Base-by-base conservation (phyloP, 2,888 invertebrate genomes). In the Andrena dorsata region DNA sequence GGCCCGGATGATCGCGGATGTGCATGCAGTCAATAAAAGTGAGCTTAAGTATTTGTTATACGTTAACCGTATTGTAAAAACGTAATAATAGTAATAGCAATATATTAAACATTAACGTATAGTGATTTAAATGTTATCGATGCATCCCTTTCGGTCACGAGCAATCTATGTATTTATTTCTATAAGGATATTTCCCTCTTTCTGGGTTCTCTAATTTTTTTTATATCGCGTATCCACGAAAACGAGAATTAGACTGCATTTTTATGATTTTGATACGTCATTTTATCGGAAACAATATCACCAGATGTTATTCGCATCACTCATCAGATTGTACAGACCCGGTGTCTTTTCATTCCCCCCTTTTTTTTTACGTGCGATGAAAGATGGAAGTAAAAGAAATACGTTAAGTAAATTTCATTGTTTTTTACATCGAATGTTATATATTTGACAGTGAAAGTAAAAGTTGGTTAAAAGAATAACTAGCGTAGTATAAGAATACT, bases 371-470 rank as follows among this genome's bases (percentile, higher is more conserved):
- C 16, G n/a, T 47, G 53, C 64, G 64, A 56, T n/a, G 35, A 61
- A 63, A 30, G 23, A 16, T 53, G 23, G n/a, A 35, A 68, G 41
- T 28, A 65, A 32, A 66, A 61, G 26, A 47, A 47, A 70, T 30
- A 56, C 41, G 47, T 58, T 47, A 28, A 32, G 13, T 58, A n/a
- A 28, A n/a, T 35, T 69, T 65, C 28, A 26, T 26, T 68, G 23
- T 26, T 35, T 69, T 58, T 66, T 64, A 64, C 35, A 91, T 96
- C 96, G 69, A 94, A 91, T 94, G 94, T 95, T 51, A 94, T 94
- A 88, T 95, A 95, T 61, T 75, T 66, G 66, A 51, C 49, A 63
- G n/a, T 26, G 51, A 56, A 51, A 53, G 26, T 63, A 63, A 72
- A 28, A 53, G 35, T 72, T 72, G 20, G 56, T 68, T 72, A 53